phyloP scores from a whole-genome alignment of 1,140 invertebrate genomes.

The Zaprionus kolodkinae region DNA sequence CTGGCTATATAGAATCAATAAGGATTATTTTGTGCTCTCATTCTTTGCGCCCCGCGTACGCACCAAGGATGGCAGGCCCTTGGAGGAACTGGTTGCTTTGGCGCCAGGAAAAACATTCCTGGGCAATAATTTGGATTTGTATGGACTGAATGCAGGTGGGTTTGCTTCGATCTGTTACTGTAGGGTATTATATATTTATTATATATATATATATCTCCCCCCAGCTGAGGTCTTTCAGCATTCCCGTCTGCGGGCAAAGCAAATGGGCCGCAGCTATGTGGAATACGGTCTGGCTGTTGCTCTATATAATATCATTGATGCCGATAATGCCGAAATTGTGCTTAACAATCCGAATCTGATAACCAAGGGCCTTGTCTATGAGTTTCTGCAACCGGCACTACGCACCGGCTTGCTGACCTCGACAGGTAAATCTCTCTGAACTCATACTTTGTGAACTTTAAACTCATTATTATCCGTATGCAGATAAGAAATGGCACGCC shows the following conservation, averaged over 20 bases:
- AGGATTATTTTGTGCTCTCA: slow-evolving; percentile 45
- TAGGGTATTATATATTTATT: background rate
- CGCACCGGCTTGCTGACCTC: slow-evolving; percentile 88
- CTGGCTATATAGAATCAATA: slow-evolving; percentile 43
- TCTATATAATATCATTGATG: slow-evolving; percentile 68
- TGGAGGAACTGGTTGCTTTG: slow-evolving; percentile 33
- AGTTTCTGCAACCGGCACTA: slow-evolving; percentile 88
- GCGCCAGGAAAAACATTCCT: slow-evolving; percentile 29
- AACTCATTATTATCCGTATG: background rate
- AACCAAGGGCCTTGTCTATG: slow-evolving; percentile 70
- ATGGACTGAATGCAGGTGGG: slow-evolving; percentile 29
- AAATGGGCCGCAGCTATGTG: slow-evolving; percentile 43
- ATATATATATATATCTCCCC: background rate
- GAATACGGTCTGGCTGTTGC: slow-evolving; percentile 51
- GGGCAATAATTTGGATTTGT: slow-evolving; percentile 47
- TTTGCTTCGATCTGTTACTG: background rate
- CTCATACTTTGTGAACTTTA: background rate
- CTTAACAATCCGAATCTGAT: slow-evolving; percentile 68
- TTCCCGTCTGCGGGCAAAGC: slow-evolving; percentile 16
- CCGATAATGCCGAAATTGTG: slow-evolving; percentile 59
- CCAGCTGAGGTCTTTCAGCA: slow-evolving; percentile 45
- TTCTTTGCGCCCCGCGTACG: slow-evolving; percentile 43
- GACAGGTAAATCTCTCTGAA: slow-evolving; percentile 83
- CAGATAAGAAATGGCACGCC: slow-evolving; percentile 89
- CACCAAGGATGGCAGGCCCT: slow-evolving; percentile 33